Evolutionary conservation across 35 echinoderm and acorn worm species (phyloP), one percentile per base, ranked within the genome.

Genomic region (Eucidaris tribuloides): DNA sequence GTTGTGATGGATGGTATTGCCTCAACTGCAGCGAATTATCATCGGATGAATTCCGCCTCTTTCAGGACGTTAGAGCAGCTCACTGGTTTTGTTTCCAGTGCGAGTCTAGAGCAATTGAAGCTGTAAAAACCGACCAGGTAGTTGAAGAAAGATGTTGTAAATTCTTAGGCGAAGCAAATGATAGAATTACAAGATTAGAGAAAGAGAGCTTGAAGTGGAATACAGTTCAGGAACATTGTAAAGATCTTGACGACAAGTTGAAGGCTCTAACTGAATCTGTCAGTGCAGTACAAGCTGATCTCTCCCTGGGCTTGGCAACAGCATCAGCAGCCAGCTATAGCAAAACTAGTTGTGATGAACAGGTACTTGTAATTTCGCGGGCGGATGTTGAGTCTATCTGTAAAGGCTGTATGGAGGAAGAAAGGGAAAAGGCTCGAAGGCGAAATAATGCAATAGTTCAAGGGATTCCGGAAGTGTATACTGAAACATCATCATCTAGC

Each of bases 71-170:
- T 9, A 60, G 57, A 60, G 57, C 57, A 60, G 57, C 57, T 9
- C 57, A 60, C 57, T 60, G n/a, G 57, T 60, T 60, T 60, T 60
- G 57, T 18, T n/a, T n/a, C n/a, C n/a, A n/a, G n/a, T n/a, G n/a
- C n/a, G n/a, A n/a, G n/a, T n/a, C n/a, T n/a, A n/a, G 17, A 60
- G 57, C 57, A 18, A 1, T 60, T 60, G 57, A 60, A 60, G 56
- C 56, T 59, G 56, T 59, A n/a, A n/a, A n/a, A n/a, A n/a, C n/a
- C n/a, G n/a, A n/a, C n/a, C n/a, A n/a, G n/a, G n/a, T n/a, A n/a
- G n/a, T n/a, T n/a, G n/a, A n/a, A n/a, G n/a, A n/a, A n/a, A n/a
- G n/a, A n/a, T n/a, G n/a, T n/a, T n/a, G n/a, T n/a, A n/a, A n/a
- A n/a, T n/a, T n/a, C n/a, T n/a, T n/a, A n/a, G n/a, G n/a, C n/a